phyloP scores from a whole-genome alignment of 2,113 vertebrate species.

The Prolemur simus region DNA sequence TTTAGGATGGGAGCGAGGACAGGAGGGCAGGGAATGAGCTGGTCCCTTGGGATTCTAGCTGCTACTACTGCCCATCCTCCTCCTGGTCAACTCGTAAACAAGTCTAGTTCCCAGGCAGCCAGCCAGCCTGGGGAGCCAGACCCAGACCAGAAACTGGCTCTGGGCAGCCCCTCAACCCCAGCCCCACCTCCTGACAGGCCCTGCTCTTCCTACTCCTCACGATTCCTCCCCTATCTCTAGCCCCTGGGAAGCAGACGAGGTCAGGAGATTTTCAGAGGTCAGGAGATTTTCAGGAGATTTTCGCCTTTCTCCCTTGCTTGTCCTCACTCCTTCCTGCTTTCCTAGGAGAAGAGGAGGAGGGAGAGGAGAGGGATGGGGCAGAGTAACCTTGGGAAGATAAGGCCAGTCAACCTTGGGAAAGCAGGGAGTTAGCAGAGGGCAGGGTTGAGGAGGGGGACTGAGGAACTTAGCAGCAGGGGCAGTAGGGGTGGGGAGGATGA shows the following conservation, averaged over 20 bases:
- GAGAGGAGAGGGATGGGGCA: constrained; percentile 17
- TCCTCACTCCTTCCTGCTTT: constrained; percentile 38
- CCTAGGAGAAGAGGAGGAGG: not conserved
- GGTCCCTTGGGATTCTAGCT: constrained; percentile 60
- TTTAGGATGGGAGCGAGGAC: constrained; percentile 53
- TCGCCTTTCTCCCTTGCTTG: not conserved
- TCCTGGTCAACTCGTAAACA: constrained; percentile 70
- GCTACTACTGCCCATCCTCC: constrained; percentile 64
- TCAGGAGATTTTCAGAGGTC: constrained; percentile 16
- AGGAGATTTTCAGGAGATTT: constrained; percentile 9
- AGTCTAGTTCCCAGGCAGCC: constrained; percentile 73
- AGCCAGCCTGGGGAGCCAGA: constrained; percentile 56
- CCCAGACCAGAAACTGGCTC: not conserved
- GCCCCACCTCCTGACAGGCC: constrained; percentile 31
- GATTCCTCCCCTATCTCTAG: constrained; percentile 49
- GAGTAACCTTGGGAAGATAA: constrained; percentile 77
- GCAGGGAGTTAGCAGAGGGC: constrained; percentile 49
- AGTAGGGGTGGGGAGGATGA: not conserved
- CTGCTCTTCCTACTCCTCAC: not conserved
- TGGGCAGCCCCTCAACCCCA: constrained; percentile 24
- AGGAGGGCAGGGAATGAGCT: constrained; percentile 62
- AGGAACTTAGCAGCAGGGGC: not conserved
- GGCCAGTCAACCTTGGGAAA: constrained; percentile 68
- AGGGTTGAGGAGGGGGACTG: not conserved
- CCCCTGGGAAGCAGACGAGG: constrained; percentile 57